Conservation (phyloP, 2,888 invertebrate species). For the Bugula neritina region DNA sequence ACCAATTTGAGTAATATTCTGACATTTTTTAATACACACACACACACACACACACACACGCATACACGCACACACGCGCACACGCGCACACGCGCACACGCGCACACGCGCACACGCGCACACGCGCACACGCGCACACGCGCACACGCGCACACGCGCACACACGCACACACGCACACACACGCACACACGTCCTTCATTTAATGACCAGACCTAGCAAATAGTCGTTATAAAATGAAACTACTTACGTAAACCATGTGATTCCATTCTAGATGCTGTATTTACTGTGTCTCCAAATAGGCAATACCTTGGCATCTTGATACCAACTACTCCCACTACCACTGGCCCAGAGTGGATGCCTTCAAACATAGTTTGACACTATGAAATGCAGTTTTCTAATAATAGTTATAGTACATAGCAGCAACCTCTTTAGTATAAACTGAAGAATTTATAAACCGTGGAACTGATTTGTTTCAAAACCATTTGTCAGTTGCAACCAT, state of each 20-base stretch:
- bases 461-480: too few relatives aligned
- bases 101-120: background rate
- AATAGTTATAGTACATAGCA: too few relatives aligned
- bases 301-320: slow-evolving; percentile 87
- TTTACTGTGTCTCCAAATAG: slow-evolving; percentile 49
- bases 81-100: background rate
- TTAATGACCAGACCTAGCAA: too few relatives aligned
- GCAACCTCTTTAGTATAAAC: too few relatives aligned
- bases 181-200: background rate
- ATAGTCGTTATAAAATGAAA: too few relatives aligned
- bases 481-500: too few relatives aligned
- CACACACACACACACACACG: background rate
- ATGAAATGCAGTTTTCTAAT: too few relatives aligned
- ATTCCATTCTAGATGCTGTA: slow-evolving; percentile 46
- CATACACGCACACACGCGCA: background rate
- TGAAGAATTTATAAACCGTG: too few relatives aligned
- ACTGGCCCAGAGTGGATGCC: slow-evolving; percentile 33
- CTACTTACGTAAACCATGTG: slow-evolving; percentile 44
- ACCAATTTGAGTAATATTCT: background rate
- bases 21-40: background rate
- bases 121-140: slow-evolving; percentile 11
- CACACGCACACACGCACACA: slow-evolving; percentile 13
- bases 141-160: background rate
- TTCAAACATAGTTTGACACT: too few relatives aligned
- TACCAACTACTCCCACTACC: slow-evolving; percentile 81